Percentiles rank a stretch among this genome's conserved stretches.
These are phyloP conservation scores for Montipora cactus DNA, from an alignment of 64 coral and sea anemone genomes.

Conservation along the genomic window DNA sequence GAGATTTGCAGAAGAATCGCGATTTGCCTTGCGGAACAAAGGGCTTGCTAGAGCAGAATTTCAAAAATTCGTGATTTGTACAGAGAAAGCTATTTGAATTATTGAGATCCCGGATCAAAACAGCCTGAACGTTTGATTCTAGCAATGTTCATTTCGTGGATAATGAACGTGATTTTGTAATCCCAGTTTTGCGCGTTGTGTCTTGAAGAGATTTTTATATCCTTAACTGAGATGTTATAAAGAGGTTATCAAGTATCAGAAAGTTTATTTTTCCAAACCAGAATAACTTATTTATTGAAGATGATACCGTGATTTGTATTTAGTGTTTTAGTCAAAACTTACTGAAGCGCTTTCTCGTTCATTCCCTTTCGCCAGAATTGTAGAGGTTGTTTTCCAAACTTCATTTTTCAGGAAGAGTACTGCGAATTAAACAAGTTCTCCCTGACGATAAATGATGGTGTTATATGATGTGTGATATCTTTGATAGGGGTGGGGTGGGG, in stretches of 20 bases:
- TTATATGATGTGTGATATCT: too few species aligned
- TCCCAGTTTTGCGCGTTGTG: not conserved
- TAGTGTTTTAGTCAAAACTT: not conserved
- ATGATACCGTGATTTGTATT: not conserved
- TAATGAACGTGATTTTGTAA: not conserved
- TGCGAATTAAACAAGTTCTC: too few species aligned
- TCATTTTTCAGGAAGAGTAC: not conserved
- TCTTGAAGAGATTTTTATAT: not conserved
- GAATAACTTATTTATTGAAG: conserved; percentile 24
- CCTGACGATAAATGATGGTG: too few species aligned
- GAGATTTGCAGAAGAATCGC: conserved; percentile 79
- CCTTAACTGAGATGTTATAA: not conserved
- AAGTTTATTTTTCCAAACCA: conserved; percentile 17
- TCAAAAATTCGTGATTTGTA: not conserved
- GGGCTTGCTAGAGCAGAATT: not conserved
- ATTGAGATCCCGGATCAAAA: not conserved
- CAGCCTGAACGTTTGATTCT: not conserved
- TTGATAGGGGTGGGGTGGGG: too few species aligned
- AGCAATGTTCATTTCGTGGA: not conserved
- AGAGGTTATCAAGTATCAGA: not conserved
- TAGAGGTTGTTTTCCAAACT: not conserved
- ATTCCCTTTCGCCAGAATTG: not conserved
- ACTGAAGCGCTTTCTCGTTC: not conserved
- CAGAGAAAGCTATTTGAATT: not conserved
- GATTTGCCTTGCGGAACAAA: conserved; percentile 47